Conservation (phyloP, 1,140 invertebrate species). For the Lepeophtheirus salmonis region DNA sequence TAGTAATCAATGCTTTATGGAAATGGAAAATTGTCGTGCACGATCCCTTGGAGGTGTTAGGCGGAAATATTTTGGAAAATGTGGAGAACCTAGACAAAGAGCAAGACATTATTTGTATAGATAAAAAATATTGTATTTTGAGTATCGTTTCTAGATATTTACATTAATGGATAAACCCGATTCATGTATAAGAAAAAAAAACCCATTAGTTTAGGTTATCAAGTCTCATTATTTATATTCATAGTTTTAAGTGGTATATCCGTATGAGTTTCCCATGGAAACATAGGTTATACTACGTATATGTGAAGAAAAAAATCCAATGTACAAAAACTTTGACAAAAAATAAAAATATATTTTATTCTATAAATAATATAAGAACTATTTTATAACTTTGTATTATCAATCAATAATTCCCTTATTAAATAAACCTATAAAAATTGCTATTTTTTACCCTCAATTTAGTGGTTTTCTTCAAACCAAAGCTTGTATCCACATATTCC, state of each 20-base stretch:
- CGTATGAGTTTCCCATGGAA: too few species aligned
- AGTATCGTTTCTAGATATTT: not conserved
- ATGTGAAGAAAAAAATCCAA: too few species aligned
- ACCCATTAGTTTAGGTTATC: not conserved
- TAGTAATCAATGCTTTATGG: constrained; percentile 74
- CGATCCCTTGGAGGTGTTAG: not conserved
- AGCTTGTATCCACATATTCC: too few species aligned
- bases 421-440: too few species aligned
- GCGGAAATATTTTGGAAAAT: constrained; percentile 9
- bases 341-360: too few species aligned
- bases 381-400: too few species aligned
- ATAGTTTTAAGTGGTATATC: not conserved
- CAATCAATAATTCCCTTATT: too few species aligned
- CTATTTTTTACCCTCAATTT: too few species aligned
- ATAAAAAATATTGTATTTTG: constrained; percentile 1
- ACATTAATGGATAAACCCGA: not conserved
- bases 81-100: constrained; percentile 8
- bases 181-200: not conserved
- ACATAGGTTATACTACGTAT: too few species aligned
- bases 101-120: not conserved
- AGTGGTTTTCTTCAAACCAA: too few species aligned
- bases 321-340: too few species aligned
- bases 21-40: constrained; percentile 67
- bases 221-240: not conserved
- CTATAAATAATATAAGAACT: too few species aligned